Base-by-base conservation (phyloP, 2,797 vertebrate genomes). In the Manis javanica region DNA sequence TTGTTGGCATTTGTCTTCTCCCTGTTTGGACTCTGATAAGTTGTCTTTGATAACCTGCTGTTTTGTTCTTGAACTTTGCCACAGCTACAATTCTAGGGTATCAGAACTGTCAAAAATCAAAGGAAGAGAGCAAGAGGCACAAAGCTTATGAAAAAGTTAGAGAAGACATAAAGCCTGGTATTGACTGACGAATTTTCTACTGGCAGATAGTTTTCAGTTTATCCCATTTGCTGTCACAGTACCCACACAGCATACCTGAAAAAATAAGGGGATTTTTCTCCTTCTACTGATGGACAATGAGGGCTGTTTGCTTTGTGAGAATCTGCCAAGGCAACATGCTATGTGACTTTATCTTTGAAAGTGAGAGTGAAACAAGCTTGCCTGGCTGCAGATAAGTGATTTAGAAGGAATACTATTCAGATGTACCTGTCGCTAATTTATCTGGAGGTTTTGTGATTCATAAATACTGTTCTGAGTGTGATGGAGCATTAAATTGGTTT, bases 401-500 rank as follows among this genome's bases (percentile, higher is more conserved):
- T 98, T 94, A 98, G 92, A 97, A 97, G 71, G 96, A 96, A 95
- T 91, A 72, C 87, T 96, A 97, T 97, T 98, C 98, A 98, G 97
- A 97, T 97, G 97, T 98, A 96, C 97, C 98, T 98, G 94, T 96
- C 98, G 99, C 97, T 99, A 99, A 99, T 99, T 99, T 99, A 99
- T 99, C 98, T 98, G 96, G 98, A 98, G 98, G 95, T 91, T 97
- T 98, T 98, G 97, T 97, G 98, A 98, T 99, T 99, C 98, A 98
- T 99, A 98, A 98, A 98, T 98, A 98, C 98, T 98, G 94, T 98
- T 98, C 98, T 98, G 74, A 97, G 98, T 97, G 98, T 98, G 97
- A 96, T 96, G 98, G 98, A 99, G 98, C 99, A 98, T 99, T 99
- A 99, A 99, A 99, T 99, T 99, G 98, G 98, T 99, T 99, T 99